A percentile compares a stretch with the other conserved stretches of the same genome.
These are phyloP conservation scores for Matsumyia berberina DNA, from an alignment of 2,888 invertebrate genomes.

Conservation along the genomic window DNA sequence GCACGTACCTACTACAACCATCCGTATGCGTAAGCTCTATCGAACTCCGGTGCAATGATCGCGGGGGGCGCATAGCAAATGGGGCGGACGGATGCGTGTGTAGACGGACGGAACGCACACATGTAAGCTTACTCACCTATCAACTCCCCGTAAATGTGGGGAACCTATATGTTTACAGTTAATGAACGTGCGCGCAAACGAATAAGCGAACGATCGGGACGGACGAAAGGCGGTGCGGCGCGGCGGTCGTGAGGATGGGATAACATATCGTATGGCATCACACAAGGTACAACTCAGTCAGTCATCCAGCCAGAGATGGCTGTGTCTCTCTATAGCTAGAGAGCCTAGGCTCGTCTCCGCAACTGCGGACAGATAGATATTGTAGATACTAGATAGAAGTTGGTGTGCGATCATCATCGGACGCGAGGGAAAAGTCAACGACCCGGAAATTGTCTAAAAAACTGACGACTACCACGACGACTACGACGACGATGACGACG, in stretches of 20 bases:
- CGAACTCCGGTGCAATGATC: constrained; percentile 64
- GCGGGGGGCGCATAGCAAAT: constrained; percentile 72
- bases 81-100: constrained; percentile 69
- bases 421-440: constrained; percentile 82
- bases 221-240: constrained; percentile 6
- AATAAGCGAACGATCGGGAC: constrained; percentile 62
- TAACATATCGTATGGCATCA: constrained; percentile 74
- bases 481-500: constrained; percentile 66
- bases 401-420: constrained; percentile 68
- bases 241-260: constrained; percentile 60
- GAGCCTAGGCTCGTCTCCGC: constrained; percentile 57
- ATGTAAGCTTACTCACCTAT: constrained; percentile 58
- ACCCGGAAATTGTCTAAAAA: constrained; percentile 84
- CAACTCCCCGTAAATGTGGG: constrained; percentile 37
- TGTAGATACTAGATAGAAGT: constrained; percentile 70
- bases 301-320: constrained; percentile 67
- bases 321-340: constrained; percentile 50
- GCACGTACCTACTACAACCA: constrained; percentile 43
- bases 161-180: constrained; percentile 74
- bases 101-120: constrained; percentile 53
- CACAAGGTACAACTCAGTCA: constrained; percentile 73
- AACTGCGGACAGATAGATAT: constrained; percentile 62
- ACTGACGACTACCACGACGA: constrained; percentile 79
- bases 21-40: constrained; percentile 40
- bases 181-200: constrained; percentile 74